These are phyloP conservation scores for Chiroxiphia lanceolata DNA, from an alignment of 2,797 vertebrate genomes.

Conservation along the genomic window DNA sequence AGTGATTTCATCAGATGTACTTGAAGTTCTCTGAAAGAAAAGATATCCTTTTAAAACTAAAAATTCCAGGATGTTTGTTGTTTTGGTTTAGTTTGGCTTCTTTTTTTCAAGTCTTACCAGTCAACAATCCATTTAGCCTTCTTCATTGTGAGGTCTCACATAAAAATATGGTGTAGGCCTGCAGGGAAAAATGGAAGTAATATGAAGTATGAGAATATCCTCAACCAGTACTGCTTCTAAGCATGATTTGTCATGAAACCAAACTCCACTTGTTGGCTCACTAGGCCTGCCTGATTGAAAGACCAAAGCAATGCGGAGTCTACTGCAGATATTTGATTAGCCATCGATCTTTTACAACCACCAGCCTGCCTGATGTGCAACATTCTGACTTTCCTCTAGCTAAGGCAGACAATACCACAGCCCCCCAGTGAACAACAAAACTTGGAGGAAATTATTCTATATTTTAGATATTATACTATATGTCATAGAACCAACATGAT, in stretches of 20 bases:
- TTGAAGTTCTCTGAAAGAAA: neutral
- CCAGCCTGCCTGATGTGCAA: neutral
- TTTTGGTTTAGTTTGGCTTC: neutral
- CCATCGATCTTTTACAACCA: neutral
- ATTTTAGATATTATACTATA: neutral
- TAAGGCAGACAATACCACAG: neutral
- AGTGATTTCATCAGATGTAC: neutral
- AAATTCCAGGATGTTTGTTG: neutral
- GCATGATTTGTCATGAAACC: neutral
- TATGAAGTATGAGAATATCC: neutral
- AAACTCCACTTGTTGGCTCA: neutral
- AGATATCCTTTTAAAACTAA: fast-evolving
- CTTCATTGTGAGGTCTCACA: neutral
- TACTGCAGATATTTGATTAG: neutral
- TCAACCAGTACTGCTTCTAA: neutral
- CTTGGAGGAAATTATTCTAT: neutral
- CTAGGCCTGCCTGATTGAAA: neutral
- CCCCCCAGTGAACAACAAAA: neutral
- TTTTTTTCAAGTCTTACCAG: neutral
- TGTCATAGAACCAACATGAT: neutral
- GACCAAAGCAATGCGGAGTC: neutral
- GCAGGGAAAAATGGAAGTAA: neutral
- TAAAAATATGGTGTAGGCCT: neutral
- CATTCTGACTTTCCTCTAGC: neutral
- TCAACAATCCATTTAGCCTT: neutral